Percentiles rank a stretch among this genome's conserved stretches.
phyloP scores from a whole-genome alignment of 35 echinoderm and acorn worm genomes.

The Apostichopus japonicus region DNA sequence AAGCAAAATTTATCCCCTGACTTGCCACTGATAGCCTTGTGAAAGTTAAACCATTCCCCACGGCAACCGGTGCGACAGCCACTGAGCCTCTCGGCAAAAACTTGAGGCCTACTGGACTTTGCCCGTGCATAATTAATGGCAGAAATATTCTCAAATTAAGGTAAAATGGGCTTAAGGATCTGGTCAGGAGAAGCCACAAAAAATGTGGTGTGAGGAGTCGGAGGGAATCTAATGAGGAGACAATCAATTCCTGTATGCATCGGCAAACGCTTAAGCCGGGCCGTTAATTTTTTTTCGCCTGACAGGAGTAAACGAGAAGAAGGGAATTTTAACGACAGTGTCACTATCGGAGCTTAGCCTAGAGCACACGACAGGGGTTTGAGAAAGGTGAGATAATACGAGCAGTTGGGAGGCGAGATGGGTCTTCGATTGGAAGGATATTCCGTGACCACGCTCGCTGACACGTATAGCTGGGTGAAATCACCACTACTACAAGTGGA shows the following conservation, averaged over 20 bases:
- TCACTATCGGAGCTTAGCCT: not conserved
- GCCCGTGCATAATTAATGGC: constrained; percentile 52
- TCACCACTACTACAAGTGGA: not conserved
- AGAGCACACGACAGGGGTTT: not conserved
- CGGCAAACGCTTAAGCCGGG: constrained; percentile 21
- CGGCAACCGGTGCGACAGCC: constrained; percentile 29
- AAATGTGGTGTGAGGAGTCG: not conserved
- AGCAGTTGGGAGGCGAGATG: constrained; percentile 3
- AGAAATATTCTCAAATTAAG: constrained; percentile 19
- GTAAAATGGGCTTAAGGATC: constrained; percentile 38
- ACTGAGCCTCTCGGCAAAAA: constrained; percentile 19
- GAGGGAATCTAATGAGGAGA: not conserved
- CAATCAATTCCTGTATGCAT: constrained; percentile 48
- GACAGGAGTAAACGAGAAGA: constrained; percentile 3
- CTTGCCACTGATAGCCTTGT: constrained; percentile 13
- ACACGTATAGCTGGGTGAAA: too few species aligned
- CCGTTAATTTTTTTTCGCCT: not conserved
- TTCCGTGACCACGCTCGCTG: not conserved
- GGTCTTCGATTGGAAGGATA: not conserved
- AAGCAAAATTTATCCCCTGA: constrained; percentile 5
- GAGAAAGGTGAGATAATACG: not conserved
- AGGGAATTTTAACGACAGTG: constrained; percentile 3
- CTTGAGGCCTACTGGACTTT: constrained; percentile 39
- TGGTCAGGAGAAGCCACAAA: not conserved
- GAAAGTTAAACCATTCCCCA: constrained; percentile 51